Percentiles rank a stretch among this genome's conserved stretches.
Evolutionary conservation across 2,797 vertebrate genomes (phyloP).

Genomic region (Ctenopoma multispine): DNA sequence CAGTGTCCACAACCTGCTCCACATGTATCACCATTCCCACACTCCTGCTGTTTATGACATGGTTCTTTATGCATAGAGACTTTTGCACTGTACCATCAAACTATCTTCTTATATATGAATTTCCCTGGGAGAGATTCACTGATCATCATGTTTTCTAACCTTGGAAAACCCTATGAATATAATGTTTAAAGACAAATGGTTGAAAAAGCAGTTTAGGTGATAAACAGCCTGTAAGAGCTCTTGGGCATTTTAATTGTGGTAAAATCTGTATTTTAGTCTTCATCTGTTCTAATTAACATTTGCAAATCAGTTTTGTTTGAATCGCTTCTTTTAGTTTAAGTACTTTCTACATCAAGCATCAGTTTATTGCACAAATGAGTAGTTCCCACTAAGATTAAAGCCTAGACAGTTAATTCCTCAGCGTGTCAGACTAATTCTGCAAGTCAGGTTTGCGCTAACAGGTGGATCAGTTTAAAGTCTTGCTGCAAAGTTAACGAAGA

Average conservation of each 20-base stretch:
- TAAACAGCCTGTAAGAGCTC: background rate
- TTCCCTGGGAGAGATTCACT: background rate
- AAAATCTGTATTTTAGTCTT: too few species aligned
- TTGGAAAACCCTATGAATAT: background rate
- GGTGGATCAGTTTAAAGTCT: background rate
- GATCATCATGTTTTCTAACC: background rate
- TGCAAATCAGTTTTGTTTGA: background rate
- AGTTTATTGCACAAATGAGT: background rate
- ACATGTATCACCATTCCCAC: constrained; percentile 38
- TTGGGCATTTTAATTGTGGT: constrained; percentile 2
- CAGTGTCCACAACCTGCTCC: constrained; percentile 31
- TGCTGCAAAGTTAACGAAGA: background rate
- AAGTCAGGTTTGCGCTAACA: background rate
- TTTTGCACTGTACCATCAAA: background rate
- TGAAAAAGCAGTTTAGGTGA: background rate
- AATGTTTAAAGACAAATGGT: background rate
- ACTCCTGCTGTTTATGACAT: constrained; percentile 12
- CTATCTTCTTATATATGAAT: background rate
- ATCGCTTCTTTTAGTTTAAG: too few species aligned
- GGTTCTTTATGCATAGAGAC: background rate
- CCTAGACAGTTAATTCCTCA: background rate
- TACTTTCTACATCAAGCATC: background rate
- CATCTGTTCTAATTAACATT: too few species aligned
- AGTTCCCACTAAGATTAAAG: background rate
- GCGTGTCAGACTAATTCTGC: background rate